Percentiles rank a stretch among this genome's conserved stretches.
phyloP scores from a whole-genome alignment of 2,113 vertebrate genomes.

The Phoenicopterus ruber region DNA sequence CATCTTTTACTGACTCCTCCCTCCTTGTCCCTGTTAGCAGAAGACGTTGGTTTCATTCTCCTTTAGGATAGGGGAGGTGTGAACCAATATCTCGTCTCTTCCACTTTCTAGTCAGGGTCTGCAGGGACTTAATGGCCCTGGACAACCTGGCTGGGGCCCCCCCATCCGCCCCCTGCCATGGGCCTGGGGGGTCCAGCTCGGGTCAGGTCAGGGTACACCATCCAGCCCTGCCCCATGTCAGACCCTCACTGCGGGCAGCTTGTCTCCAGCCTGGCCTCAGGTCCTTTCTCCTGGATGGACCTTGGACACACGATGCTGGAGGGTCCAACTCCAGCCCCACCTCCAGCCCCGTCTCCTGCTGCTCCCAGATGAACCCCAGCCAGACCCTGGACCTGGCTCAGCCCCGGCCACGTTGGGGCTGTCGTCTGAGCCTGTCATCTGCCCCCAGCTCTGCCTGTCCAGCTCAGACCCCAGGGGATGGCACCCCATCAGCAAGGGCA shows the following conservation, averaged over 20 bases:
- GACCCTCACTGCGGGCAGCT: neutral
- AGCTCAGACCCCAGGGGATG: neutral
- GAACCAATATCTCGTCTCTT: neutral
- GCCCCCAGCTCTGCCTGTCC: neutral
- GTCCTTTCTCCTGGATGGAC: neutral
- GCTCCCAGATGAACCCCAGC: fast-evolving
- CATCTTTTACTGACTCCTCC: neutral
- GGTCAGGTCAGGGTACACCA: fast-evolving
- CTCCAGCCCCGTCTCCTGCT: neutral
- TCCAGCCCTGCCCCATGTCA: neutral
- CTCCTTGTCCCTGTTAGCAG: neutral
- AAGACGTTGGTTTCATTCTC: neutral
- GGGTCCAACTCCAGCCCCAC: neutral
- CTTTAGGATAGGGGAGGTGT: neutral
- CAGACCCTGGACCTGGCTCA: neutral
- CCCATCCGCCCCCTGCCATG: too few relatives aligned
- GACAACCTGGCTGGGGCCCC: neutral
- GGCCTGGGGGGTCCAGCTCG: neutral
- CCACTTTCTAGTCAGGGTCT: too few relatives aligned
- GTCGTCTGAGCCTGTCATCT: neutral
- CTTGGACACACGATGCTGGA: neutral
- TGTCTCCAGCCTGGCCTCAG: neutral
- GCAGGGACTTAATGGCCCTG: too few relatives aligned
- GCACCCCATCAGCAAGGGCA: neutral
- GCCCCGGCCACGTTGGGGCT: fast-evolving